Base-by-base conservation (phyloP, 2,113 vertebrate genomes). In the Xiphophorus couchianus region DNA sequence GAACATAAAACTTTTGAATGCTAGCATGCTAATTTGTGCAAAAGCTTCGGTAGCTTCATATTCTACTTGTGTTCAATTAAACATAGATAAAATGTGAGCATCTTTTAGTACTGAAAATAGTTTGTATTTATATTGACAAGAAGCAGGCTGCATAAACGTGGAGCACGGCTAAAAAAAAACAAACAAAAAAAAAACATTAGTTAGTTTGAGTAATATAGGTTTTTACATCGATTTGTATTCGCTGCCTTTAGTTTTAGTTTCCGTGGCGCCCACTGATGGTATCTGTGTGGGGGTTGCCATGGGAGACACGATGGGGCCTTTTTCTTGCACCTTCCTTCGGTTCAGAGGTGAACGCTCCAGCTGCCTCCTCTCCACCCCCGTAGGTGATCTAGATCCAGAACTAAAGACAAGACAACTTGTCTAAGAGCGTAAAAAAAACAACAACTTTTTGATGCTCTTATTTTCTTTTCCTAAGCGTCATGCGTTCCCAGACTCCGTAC, bases 331-430 rank as follows among this genome's bases (percentile, higher is more conserved):
- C 74, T 67, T 91, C 74, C 91, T 85, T 29, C 96, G 96, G 88
- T 86, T 95, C 84, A 96, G 94, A 71, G 97, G 96, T 68, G 97
- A 98, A 73, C 96, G 91, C 17, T 94, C 93, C 22, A 70, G n/a
- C 25, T 69, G 87, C 69, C 71, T 91, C 73, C 80, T 90, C 73
- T 94, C 94, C 58, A 94, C 94, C 90, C 94, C 92, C 71, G 96
- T 96, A 74, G 97, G 96, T 71, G 95, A 95, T 94, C 96, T 96
- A 94, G 95, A 94, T 90, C 96, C 95, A 92, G 95, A 96, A 88
- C 97, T 98, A 92, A 31, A 61, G 22, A 12, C 68, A 9, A 61
- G 19, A 0, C 31, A 44, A 70, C 51, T 30, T 3, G 19, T 42
- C 39, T 9, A 3, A 33, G 33, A 37, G 35, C 10, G 11, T 11